Conservation (phyloP, 2,797 vertebrate genomes). For the Microctenopoma stevenorrisi region DNA sequence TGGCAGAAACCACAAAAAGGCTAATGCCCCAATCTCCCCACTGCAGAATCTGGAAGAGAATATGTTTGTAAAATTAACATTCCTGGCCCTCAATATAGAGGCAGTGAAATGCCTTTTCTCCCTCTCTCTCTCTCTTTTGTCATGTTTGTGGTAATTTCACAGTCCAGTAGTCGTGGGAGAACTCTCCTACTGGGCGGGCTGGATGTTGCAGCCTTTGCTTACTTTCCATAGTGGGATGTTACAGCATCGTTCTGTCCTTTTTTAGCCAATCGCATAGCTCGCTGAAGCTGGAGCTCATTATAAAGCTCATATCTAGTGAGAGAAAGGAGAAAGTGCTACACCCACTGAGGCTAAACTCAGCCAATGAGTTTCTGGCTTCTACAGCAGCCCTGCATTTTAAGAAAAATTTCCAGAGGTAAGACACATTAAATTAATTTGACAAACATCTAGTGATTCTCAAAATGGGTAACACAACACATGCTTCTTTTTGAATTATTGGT, state of each 20-base stretch:
- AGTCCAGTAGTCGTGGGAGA: slow-evolving; percentile 56
- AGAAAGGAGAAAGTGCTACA: background rate
- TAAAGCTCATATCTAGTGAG: background rate
- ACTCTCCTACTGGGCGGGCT: slow-evolving; percentile 35
- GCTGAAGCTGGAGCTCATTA: slow-evolving; percentile 13
- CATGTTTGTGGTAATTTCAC: slow-evolving; percentile 76
- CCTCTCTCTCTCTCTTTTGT: slow-evolving; percentile 6
- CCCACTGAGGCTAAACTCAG: background rate
- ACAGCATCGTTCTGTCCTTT: background rate
- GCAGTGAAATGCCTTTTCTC: slow-evolving; percentile 40
- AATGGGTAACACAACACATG: slow-evolving; percentile 25
- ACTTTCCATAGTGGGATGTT: slow-evolving; percentile 16
- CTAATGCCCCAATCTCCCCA: slow-evolving; percentile 53
- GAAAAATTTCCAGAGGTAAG: slow-evolving; percentile 5
- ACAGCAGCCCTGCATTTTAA: slow-evolving; percentile 1
- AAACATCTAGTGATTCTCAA: slow-evolving; percentile 30
- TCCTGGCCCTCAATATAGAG: slow-evolving; percentile 47
- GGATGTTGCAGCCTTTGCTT: slow-evolving; percentile 14
- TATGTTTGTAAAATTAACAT: slow-evolving; percentile 72
- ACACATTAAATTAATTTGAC: slow-evolving; percentile 39
- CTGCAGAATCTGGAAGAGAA: slow-evolving; percentile 54
- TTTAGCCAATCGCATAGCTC: slow-evolving; percentile 1
- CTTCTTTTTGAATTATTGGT: slow-evolving; percentile 44
- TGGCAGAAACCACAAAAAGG: slow-evolving; percentile 48
- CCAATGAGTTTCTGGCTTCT: background rate